Conservation (phyloP, 1,140 invertebrate genomes). For the Orius insidiosus region DNA sequence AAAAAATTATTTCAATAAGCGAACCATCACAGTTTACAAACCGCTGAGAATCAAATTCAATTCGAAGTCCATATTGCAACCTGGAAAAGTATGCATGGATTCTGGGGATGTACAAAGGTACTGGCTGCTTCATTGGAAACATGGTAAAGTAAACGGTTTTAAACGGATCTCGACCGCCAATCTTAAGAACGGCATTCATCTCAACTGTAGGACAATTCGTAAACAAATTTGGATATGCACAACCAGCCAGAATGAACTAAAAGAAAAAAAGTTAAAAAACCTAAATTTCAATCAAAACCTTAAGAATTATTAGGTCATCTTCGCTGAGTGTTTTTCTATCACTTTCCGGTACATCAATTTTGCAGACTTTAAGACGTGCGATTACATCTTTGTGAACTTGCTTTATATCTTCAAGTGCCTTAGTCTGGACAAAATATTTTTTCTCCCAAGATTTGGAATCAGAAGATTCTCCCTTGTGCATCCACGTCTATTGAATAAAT, state of each 20-base stretch:
- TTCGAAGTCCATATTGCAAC: too few species aligned
- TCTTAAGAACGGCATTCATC: conserved; percentile 34
- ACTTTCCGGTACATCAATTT: too few species aligned
- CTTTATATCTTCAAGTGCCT: conserved; percentile 49
- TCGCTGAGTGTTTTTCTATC: too few species aligned
- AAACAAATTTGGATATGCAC: conserved; percentile 89
- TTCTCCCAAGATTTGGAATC: conserved; percentile 40
- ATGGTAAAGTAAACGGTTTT: conserved; percentile 59
- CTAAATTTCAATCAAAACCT: too few species aligned
- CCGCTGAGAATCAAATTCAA: too few species aligned
- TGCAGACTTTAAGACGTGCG: too few species aligned
- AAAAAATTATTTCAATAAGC: too few species aligned
- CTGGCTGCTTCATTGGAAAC: conserved; percentile 50
- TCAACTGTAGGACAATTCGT: conserved; percentile 40
- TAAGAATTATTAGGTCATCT: too few species aligned
- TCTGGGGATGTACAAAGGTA: conserved; percentile 42
- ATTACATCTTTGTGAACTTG: too few species aligned
- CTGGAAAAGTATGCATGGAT: conserved; percentile 35
- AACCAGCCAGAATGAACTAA: conserved; percentile 53
- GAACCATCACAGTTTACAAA: too few species aligned
- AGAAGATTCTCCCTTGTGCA: conserved; percentile 8
- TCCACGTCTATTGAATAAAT: conserved; percentile 15
- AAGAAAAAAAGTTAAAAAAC: conserved; percentile 7
- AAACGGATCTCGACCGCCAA: conserved; percentile 53
- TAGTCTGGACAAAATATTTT: conserved; percentile 49